Base-by-base conservation (phyloP, 2,797 vertebrate genomes). In the Sebastiscus tertius region DNA sequence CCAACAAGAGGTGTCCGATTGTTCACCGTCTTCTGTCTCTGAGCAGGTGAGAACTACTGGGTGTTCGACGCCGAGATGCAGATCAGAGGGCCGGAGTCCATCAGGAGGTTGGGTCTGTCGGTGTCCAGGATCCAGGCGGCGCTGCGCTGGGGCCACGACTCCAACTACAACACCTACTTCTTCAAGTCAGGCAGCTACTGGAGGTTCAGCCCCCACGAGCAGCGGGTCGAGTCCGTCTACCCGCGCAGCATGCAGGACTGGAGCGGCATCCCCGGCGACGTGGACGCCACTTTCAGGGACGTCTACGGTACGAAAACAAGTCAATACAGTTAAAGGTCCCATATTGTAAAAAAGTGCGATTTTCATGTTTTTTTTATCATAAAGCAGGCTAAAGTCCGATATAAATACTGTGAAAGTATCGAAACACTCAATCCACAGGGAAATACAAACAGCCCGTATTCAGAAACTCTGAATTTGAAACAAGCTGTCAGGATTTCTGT, bases 261-360 rank as follows among this genome's bases (percentile, higher is more conserved):
- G 97, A 95, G 94, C 0, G 97, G 97, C 1, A 93, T 98, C 36
- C 98, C 98, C 0, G 31, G 86, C 1, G 93, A 96, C 71, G 95
- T 99, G 0, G 97, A 98, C 0, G 98, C 97, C 0, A 96, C 97
- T 14, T 99, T 99, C 83, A 96, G 96, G 92, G 98, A 99, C 70
- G 91, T 94, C 61, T 91, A 97, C 0, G 98, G 98, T 98, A 93
- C 55, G 11, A 10, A 56, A 16, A 52, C 49, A 20, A n/a, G 49
- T 52, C 8, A 52, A n/a, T 20, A 52, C 18, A 52, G 20, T 52
- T 8, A 24, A 24, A 24, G 24, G 24, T 24, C 24, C 24, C 24
- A 24, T 24, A 24, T 24, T 24, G 24, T 24, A 24, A 24, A 24
- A 24, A 24, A 24, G 24, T 24, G 24, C 24, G 24, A 24, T 24